Evolutionary conservation across 1,140 invertebrate species (phyloP).

Genomic region (Panulirus ornatus): DNA sequence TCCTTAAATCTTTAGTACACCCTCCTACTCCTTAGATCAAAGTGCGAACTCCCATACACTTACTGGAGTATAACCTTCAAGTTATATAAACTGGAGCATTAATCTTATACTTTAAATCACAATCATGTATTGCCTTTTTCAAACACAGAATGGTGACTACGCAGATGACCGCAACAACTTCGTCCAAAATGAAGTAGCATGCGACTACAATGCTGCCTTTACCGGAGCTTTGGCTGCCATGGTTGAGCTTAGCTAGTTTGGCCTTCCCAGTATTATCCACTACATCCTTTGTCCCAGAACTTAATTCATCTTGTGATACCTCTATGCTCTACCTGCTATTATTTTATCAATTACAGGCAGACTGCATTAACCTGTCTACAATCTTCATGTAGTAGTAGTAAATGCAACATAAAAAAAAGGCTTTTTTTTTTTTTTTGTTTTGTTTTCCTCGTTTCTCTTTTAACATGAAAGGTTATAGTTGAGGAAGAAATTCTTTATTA

Average conservation of each 20-base stretch:
- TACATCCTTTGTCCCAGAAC: neutral
- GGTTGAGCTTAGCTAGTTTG: neutral
- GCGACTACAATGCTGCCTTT: slow-evolving; percentile 21
- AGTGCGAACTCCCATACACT: too few species aligned
- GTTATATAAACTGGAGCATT: too few species aligned
- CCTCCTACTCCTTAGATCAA: neutral
- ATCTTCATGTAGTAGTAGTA: neutral
- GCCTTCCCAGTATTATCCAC: neutral
- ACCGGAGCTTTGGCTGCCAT: neutral
- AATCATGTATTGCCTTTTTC: neutral
- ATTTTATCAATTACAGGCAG: neutral
- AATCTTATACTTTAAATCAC: too few species aligned
- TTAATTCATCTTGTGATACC: neutral
- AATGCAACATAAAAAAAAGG: neutral
- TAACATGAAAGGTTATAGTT: too few species aligned
- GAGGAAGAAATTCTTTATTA: too few species aligned
- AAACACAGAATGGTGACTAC: neutral
- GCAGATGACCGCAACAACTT: slow-evolving; percentile 4
- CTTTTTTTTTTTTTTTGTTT: neutral
- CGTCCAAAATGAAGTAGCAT: slow-evolving; percentile 9
- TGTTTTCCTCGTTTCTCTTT: too few species aligned
- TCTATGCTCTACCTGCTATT: too few species aligned
- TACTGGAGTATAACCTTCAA: too few species aligned
- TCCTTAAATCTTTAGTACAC: neutral
- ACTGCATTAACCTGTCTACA: neutral